Base-by-base conservation (phyloP, 2,797 vertebrate species). In the Anableps anableps region DNA sequence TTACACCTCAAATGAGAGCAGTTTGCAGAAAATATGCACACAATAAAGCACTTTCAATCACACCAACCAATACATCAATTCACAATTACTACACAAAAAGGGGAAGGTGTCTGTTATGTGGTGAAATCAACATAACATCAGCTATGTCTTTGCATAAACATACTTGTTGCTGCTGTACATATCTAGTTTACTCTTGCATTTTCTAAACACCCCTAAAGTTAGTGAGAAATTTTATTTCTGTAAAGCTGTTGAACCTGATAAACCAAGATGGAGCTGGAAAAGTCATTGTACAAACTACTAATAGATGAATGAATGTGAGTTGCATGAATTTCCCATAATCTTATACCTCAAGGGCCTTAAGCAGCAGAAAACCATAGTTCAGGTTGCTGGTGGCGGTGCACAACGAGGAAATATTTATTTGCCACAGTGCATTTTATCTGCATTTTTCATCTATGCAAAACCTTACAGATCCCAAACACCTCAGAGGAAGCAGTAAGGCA, bases 381-480 rank as follows among this genome's bases (percentile, higher is more conserved):
- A 53, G 16, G 55, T 29, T 76, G 47, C 68, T 66, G 50, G 76
- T 78, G 26, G 50, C 41, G 19, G 34, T 68, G 50, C 47, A 38
- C 19, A 72, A 21, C 45, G 21, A 58, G 29, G 9, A 55, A 70
- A 29, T 70, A 45, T 45, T 45, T 79, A 19, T 41, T 16, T 58
- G 21, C 38, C 23, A 38, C 38, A 29, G 36, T 60, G 48, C 21
- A 72, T 16, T 51, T 66, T 5, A 38, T 10, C 4, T 43, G 4
- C 43, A 4, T 43, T 4, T 48, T 64, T 74, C 21, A 29, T 50
- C 17, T 62, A 7, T 38, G 45, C 58, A 41, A 29, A 31, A 55
- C 21, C 0, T 75, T 80, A 43, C 60, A 68, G 60, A 80, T 19
- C 60, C 29, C 23, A 51, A 72, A n/a, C 50, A 29, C 66, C 13